Conservation (phyloP, 2,113 vertebrate genomes). For the Corythornis madagascariensis region DNA sequence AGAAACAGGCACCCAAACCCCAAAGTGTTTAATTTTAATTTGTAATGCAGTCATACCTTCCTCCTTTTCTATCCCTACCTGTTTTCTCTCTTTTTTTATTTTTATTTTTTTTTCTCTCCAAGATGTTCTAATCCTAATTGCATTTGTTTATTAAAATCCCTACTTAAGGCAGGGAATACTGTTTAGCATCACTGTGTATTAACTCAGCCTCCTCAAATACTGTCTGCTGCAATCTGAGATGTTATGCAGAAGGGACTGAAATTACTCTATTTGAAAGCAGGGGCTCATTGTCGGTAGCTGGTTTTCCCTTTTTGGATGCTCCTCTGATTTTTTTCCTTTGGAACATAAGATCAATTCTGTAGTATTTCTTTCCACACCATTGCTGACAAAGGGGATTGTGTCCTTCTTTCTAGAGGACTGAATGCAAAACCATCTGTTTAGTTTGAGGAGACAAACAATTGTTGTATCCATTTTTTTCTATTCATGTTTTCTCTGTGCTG, state of each 20-base stretch:
- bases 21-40: background rate
- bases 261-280: background rate
- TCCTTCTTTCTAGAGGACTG: background rate
- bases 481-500: background rate
- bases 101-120: background rate
- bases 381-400: background rate
- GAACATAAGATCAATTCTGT: background rate
- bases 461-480: background rate
- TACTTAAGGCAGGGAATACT: background rate
- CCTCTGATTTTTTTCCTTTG: background rate
- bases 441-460: background rate
- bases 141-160: background rate
- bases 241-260: background rate
- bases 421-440: background rate
- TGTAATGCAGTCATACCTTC: background rate
- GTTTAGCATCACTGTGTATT: background rate
- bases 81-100: background rate
- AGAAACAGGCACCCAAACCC: background rate
- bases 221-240: background rate
- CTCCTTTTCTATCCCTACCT: background rate
- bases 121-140: background rate
- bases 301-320: background rate
- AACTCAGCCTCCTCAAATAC: background rate
- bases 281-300: background rate
- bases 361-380: background rate